A percentile compares a stretch with the other conserved stretches of the same genome.
phyloP scores from a whole-genome alignment of 2,888 invertebrate species.

The Steromphala cineraria region DNA sequence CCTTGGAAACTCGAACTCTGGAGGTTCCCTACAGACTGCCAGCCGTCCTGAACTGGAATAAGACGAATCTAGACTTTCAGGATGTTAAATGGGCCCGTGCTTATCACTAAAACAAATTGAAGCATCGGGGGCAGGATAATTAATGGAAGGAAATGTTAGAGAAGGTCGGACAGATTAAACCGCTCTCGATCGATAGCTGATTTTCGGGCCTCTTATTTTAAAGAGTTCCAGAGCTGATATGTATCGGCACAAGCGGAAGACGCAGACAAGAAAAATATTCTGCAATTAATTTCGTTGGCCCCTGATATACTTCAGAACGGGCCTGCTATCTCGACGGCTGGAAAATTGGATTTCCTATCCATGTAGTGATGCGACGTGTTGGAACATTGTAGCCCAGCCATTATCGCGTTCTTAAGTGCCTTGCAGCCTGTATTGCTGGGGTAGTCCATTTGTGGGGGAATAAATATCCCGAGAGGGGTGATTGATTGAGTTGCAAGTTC shows the following conservation, averaged over 20 bases:
- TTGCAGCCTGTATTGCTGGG: conserved; percentile 10
- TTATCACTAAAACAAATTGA: conserved; percentile 44
- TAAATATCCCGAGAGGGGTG: not conserved
- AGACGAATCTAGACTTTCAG: conserved; percentile 23
- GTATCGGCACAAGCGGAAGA: conserved; percentile 40
- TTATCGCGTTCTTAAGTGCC: conserved; percentile 32
- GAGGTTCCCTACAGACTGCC: not conserved
- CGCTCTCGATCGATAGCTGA: conserved; percentile 31
- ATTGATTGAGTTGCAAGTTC: not conserved
- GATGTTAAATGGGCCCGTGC: conserved; percentile 22
- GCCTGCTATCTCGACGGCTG: conserved; percentile 59
- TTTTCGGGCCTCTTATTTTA: conserved; percentile 29
- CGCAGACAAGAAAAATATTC: conserved; percentile 46
- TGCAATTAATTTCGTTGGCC: conserved; percentile 61
- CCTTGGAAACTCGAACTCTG: not conserved
- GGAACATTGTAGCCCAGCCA: conserved; percentile 27
- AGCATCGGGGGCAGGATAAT: conserved; percentile 38
- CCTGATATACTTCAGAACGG: conserved; percentile 48
- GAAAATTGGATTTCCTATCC: conserved; percentile 68
- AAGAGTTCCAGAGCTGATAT: conserved; percentile 33
- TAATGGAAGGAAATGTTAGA: conserved; percentile 54
- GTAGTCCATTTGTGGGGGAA: conserved; percentile 3
- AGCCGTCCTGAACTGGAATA: not conserved
- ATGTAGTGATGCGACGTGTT: conserved; percentile 31
- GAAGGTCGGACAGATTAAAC: conserved; percentile 37